phyloP scores from a whole-genome alignment of 2,797 vertebrate genomes.

The Centroberyx gerrardi region DNA sequence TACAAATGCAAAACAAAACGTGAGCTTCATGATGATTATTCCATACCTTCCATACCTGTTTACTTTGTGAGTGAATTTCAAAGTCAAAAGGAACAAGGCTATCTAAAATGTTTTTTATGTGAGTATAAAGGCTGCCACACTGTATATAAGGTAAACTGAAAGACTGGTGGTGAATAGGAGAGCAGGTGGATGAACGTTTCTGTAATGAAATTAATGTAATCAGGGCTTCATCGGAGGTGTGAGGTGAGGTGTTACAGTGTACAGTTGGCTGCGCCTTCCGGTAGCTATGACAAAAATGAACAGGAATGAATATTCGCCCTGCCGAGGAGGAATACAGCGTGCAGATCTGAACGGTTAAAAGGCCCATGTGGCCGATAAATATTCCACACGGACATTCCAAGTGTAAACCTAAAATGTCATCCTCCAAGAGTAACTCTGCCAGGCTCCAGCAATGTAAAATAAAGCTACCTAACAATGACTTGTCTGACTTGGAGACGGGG shows the following conservation, averaged over 20 bases:
- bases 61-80: neutral
- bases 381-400: conserved; percentile 61
- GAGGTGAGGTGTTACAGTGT: conserved; percentile 11
- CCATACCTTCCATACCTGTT: conserved; percentile 24
- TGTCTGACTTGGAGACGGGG: conserved; percentile 28
- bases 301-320: conserved; percentile 54
- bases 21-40: conserved; percentile 17
- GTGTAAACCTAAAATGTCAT: conserved; percentile 52
- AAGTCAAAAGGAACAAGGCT: neutral
- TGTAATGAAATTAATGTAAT: conserved; percentile 24
- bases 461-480: conserved; percentile 34
- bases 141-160: conserved; percentile 10
- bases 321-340: conserved; percentile 42
- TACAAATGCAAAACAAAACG: conserved; percentile 22
- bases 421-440: conserved; percentile 34
- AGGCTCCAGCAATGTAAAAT: conserved; percentile 27
- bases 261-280: conserved; percentile 56
- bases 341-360: conserved; percentile 62
- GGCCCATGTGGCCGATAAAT: conserved; percentile 57
- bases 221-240: neutral
- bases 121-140: conserved; percentile 1
- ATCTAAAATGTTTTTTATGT: conserved; percentile 7
- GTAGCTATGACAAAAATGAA: conserved; percentile 47
- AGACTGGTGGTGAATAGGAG: conserved; percentile 7
- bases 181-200: conserved; percentile 37